Conservation (phyloP, 2,113 vertebrate species). For the Caretta caretta region DNA sequence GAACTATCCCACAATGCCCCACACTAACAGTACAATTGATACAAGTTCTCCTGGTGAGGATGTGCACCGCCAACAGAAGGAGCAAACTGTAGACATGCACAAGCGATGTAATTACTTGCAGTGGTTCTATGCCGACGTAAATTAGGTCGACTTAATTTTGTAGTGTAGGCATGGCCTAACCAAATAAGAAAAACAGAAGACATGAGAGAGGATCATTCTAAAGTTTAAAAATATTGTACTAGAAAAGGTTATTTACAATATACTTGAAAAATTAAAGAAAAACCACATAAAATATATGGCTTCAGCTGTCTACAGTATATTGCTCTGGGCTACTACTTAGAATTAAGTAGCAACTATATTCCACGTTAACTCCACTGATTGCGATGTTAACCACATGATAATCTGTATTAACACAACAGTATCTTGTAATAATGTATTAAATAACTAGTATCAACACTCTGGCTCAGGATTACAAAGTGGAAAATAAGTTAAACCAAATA, state of each 20-base stretch:
- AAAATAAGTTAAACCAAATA: constrained; percentile 16
- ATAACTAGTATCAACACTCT: constrained; percentile 18
- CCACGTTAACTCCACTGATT: not conserved
- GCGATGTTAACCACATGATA: constrained; percentile 24
- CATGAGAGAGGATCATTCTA: not conserved
- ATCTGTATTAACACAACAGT: constrained; percentile 19
- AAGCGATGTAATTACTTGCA: not conserved
- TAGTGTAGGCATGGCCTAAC: not conserved
- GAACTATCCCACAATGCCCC: too few species aligned
- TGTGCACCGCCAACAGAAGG: not conserved
- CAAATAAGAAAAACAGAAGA: not conserved
- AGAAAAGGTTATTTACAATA: not conserved
- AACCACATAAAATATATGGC: not conserved
- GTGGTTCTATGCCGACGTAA: not conserved
- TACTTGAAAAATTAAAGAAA: not conserved
- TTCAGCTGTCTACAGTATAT: not conserved
- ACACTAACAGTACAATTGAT: not conserved
- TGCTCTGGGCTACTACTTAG: not conserved
- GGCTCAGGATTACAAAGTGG: constrained; percentile 23
- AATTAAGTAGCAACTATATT: constrained; percentile 13
- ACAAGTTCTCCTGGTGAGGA: not conserved
- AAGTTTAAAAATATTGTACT: not conserved
- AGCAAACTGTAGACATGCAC: not conserved
- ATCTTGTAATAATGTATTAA: constrained; percentile 36
- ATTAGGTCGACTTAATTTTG: not conserved